A percentile compares a stretch with the other conserved stretches of the same genome.
phyloP scores from a whole-genome alignment of 64 coral and sea anemone species.

The Platygyra sinensis region DNA sequence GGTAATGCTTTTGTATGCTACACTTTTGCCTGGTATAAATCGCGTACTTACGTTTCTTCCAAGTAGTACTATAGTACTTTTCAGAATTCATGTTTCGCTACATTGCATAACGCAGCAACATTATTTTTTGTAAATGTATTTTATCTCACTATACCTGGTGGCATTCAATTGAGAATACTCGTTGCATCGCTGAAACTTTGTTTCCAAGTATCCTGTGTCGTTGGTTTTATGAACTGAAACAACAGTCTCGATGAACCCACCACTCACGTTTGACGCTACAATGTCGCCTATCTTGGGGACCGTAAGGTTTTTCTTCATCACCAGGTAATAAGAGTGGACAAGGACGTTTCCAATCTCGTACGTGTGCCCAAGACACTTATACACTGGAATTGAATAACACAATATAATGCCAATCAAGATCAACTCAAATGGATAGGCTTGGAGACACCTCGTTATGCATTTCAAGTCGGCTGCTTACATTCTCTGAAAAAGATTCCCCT shows the following conservation, averaged over 20 bases:
- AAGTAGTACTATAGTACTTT: too few species aligned
- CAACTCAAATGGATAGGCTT: neutral
- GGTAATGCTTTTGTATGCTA: too few species aligned
- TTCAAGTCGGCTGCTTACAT: too few species aligned
- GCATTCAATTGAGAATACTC: slow-evolving; percentile 1
- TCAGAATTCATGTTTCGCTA: too few species aligned
- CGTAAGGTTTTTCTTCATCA: slow-evolving; percentile 4
- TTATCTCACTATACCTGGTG: slow-evolving; percentile 3
- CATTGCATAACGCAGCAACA: too few species aligned
- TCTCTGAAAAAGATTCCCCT: too few species aligned
- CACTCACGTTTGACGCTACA: slow-evolving; percentile 30
- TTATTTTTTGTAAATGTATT: too few species aligned
- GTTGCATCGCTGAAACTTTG: slow-evolving; percentile 45
- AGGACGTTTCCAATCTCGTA: slow-evolving; percentile 32
- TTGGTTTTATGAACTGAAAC: slow-evolving; percentile 18
- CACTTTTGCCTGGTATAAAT: too few species aligned
- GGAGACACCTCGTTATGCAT: neutral
- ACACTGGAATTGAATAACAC: neutral
- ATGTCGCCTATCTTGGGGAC: slow-evolving; percentile 48
- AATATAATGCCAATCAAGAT: neutral
- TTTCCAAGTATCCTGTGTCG: slow-evolving; percentile 44
- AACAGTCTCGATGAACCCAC: slow-evolving; percentile 70
- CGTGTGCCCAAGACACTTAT: slow-evolving; percentile 64
- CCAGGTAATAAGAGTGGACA: slow-evolving; percentile 55
- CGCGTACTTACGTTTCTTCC: too few species aligned